These are phyloP conservation scores for Neosalanx taihuensis DNA, from an alignment of 2,797 vertebrate species.

Conservation along the genomic window DNA sequence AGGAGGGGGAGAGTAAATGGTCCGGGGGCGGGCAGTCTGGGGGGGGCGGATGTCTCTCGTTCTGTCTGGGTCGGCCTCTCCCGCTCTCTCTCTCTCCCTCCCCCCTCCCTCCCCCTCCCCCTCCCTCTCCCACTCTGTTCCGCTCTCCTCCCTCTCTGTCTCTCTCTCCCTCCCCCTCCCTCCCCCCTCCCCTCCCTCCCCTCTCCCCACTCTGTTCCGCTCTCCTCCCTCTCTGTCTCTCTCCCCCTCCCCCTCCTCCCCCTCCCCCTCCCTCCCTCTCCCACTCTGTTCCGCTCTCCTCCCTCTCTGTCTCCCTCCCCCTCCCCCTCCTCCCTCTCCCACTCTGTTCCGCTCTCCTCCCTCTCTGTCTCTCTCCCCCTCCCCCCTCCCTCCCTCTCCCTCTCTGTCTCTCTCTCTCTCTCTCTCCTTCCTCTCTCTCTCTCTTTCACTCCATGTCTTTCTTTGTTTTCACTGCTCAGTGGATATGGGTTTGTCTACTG, in stretches of 20 bases:
- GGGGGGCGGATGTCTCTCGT: neutral
- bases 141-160: neutral
- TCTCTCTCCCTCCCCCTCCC: neutral
- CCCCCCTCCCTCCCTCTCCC: neutral
- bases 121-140: conserved; percentile 15
- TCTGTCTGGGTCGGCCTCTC: conserved; percentile 12
- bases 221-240: neutral
- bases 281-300: neutral
- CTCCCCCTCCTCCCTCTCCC: neutral
- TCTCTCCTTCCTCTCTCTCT: neutral
- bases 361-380: neutral
- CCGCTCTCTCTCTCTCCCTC: neutral
- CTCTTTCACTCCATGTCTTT: neutral
- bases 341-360: conserved; percentile 12
- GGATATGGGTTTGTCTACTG: neutral
- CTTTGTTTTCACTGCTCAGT: too few species aligned
- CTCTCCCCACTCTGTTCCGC: neutral
- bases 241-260: neutral
- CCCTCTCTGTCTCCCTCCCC: neutral
- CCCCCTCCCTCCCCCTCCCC: neutral
- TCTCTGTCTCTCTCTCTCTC: neutral
- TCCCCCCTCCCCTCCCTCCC: neutral
- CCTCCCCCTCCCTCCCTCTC: neutral
- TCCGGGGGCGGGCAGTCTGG: too few species aligned
- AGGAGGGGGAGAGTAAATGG: too few species aligned